phyloP scores from a whole-genome alignment of 2,113 vertebrate genomes.

The Bambusicola thoracicus region DNA sequence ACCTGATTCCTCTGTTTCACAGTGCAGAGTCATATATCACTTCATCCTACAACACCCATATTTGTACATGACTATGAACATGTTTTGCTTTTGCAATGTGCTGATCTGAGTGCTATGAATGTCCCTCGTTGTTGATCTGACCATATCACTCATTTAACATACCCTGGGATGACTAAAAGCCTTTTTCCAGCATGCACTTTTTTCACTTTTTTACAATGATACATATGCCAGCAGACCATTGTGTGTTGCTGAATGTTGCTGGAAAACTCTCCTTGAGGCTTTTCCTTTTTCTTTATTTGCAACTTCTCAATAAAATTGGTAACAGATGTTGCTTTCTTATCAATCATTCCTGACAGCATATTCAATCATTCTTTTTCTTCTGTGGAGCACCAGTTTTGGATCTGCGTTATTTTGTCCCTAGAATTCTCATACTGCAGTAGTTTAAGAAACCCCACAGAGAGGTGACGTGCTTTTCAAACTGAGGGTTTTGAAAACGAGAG shows the following conservation, averaged over 20 bases:
- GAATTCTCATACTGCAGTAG: neutral
- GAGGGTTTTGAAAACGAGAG: neutral
- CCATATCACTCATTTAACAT: rapidly evolving
- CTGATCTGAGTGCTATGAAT: neutral
- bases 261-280: neutral
- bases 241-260: neutral
- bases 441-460: neutral
- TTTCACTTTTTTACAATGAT: too few species aligned
- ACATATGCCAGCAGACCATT: neutral
- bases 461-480: neutral
- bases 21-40: neutral
- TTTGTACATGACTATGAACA: neutral
- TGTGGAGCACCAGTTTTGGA: neutral
- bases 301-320: neutral
- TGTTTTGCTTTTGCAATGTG: neutral
- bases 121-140: neutral
- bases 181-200: neutral
- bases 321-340: neutral
- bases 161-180: neutral
- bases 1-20: neutral
- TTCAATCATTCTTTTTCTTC: neutral
- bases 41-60: neutral
- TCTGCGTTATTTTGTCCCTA: neutral
- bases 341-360: neutral
- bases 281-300: neutral